Evolutionary conservation across 2,888 invertebrate genomes (phyloP), one percentile per base, ranked within the genome.

Genomic region (Beris morrisii): DNA sequence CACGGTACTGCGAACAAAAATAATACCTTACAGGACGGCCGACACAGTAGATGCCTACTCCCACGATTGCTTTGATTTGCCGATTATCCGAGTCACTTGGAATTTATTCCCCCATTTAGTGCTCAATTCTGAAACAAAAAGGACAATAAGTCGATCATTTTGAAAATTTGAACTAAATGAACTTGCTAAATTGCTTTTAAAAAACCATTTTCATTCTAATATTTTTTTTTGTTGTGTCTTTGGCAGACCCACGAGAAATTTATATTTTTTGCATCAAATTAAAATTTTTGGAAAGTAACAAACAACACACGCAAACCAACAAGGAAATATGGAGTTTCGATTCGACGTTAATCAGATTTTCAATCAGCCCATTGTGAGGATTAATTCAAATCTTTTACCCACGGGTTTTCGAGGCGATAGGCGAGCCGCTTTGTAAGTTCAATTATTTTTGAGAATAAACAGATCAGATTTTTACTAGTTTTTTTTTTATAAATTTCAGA

Each of bases 301-400:
- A 48, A 12, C 6, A 48, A 12, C 6, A 15, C 32, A 59, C 54
- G n/a, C 52, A 28, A 32, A 59, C 71, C 63, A 69, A 13, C 53
- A 53, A 28, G 30, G n/a, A 45, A 81, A 78, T 77, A 85, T 84
- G 82, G 85, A 85, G 72, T 85, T 85, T 77, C 81, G 83, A 71
- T 85, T 85, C 75, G 79, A 83, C 74, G 77, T 85, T 63, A 82
- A 79, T 71, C 82, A 83, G 57, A 75, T 84, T 53, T 84, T 85
- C 74, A 80, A 80, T 65, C 76, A 81, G 66, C 80, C 82, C 48
- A 82, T 85, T 65, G 82, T 84, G 65, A 83, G 82, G 73, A 79
- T 85, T 67, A 78, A 81, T 66, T 80, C 81, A 30, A 83, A 79
- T 73, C 76, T 85, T 53, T 77, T 85, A 71, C 85, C 85, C 70